A percentile compares a stretch with the other conserved stretches of the same genome.
Conservation (phyloP, 1,140 invertebrate species). For the Arion vulgaris region DNA sequence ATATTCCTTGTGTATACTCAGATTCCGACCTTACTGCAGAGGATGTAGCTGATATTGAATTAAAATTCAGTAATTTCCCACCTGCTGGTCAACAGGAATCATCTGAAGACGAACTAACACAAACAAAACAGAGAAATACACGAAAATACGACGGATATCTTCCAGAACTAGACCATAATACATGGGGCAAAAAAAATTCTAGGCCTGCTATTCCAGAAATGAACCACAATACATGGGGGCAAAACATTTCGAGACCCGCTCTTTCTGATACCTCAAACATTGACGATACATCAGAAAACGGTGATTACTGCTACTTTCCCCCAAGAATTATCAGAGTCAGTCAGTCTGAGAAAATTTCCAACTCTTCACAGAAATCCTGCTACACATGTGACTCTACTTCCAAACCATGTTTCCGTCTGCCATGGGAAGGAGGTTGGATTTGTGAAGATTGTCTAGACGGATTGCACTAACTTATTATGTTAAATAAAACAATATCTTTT, state of each 20-base stretch:
- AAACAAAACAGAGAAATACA: background rate
- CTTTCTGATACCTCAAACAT: constrained; percentile 2
- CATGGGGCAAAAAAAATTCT: background rate
- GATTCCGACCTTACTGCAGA: background rate
- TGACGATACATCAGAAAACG: background rate
- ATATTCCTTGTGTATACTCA: background rate
- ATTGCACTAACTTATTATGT: background rate
- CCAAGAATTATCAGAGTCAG: constrained; percentile 14
- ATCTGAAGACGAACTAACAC: background rate
- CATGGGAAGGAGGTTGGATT: constrained; percentile 35
- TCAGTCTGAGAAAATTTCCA: background rate
- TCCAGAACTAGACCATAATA: background rate
- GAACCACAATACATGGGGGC: background rate
- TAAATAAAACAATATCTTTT: no score
- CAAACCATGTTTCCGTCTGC: constrained; percentile 28
- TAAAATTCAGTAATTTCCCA: no score
- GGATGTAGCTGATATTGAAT: background rate
- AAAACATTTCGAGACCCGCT: background rate
- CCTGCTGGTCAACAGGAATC: background rate
- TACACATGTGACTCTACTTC: constrained; percentile 14
- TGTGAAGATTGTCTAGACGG: constrained; percentile 38
- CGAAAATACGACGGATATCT: constrained; percentile 14
- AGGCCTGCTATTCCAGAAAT: background rate
- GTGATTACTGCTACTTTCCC: background rate
- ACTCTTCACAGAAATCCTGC: background rate